Evolutionary conservation across 2,888 invertebrate genomes (phyloP).

Genomic region (Helleia helle): DNA sequence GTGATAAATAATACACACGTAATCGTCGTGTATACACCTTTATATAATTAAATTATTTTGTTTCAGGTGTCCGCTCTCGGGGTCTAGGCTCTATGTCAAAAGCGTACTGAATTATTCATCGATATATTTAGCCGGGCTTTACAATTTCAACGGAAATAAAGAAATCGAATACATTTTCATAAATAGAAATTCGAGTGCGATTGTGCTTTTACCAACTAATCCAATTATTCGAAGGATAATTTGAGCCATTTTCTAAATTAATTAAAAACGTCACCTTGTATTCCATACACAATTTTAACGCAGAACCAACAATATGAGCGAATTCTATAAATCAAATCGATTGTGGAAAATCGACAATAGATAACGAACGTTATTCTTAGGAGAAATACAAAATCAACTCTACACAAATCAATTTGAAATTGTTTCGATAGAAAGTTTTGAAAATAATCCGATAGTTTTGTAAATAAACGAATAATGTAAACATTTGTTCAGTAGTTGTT

Average conservation of each 20-base stretch:
- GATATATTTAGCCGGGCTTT: slow-evolving; percentile 52
- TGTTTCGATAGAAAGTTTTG: not conserved
- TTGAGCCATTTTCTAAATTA: not conserved
- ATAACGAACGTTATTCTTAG: slow-evolving; percentile 18
- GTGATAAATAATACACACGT: no score
- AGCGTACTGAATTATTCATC: slow-evolving; percentile 66
- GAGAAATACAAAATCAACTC: slow-evolving; percentile 8
- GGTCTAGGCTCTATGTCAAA: slow-evolving; percentile 41
- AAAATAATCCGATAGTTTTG: not conserved
- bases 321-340: slow-evolving; percentile 18
- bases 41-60: slow-evolving; percentile 55
- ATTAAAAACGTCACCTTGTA: not conserved
- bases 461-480: not conserved
- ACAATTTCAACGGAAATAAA: not conserved
- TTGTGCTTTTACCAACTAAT: not conserved
- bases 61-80: slow-evolving; percentile 57
- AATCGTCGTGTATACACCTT: no score
- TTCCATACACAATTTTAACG: slow-evolving; percentile 8
- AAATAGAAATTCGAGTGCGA: not conserved
- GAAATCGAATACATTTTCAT: not conserved
- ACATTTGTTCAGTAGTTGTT: not conserved
- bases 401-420: not conserved
- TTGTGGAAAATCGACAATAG: slow-evolving; percentile 26
- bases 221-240: not conserved
- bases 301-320: slow-evolving; percentile 15